Evolutionary conservation across 2,113 vertebrate genomes (phyloP), one percentile per base, ranked within the genome.

Genomic region (Ancistrus triradiatus): DNA sequence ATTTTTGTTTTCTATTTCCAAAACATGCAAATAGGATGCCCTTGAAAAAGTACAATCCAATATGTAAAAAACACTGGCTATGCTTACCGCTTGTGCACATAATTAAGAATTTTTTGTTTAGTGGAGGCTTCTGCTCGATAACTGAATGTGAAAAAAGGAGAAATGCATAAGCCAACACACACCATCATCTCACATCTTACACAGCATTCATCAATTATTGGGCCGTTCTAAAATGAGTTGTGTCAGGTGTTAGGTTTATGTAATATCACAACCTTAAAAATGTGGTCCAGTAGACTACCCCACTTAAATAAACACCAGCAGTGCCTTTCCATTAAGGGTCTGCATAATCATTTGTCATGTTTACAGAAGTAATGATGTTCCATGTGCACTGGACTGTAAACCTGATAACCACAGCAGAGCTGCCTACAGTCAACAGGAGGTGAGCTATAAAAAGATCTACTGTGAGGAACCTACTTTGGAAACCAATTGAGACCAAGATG

Each of bases 401-500:
- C 11, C 2, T 33, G 40, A 11, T 59, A 43, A 38, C n/a, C 48
- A 40, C 14, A 37, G 38, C 48, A 37, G 6, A 59, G 19, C 7
- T 53, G 19, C 8, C 17, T 33, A 31, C 5, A 53, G 17, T 40
- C 2, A 31, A 33, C 24, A 22, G 14, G 27, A 13, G 1, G 18
- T 1, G 56, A 61, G 35, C 4, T 18, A 3, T 48, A 10, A 1
- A 7, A 18, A 14, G 3, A 83, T 92, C 83, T 92, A 98, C 95
- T 91, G 98, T 69, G 95, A n/a, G n/a, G n/a, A n/a, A 83, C 92
- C 83, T 92, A 98, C 95, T 91, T 98, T 69, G 95, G 95, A 84
- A 96, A 97, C 92, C 95, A 97, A 83, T 95, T 91, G 78, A 98
- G 91, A 61, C 95, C 95, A 40, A 98, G 91, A 78, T 95, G 93